Evolutionary conservation across 2,888 invertebrate species (phyloP).

Genomic region (Dolomedes plantarius): DNA sequence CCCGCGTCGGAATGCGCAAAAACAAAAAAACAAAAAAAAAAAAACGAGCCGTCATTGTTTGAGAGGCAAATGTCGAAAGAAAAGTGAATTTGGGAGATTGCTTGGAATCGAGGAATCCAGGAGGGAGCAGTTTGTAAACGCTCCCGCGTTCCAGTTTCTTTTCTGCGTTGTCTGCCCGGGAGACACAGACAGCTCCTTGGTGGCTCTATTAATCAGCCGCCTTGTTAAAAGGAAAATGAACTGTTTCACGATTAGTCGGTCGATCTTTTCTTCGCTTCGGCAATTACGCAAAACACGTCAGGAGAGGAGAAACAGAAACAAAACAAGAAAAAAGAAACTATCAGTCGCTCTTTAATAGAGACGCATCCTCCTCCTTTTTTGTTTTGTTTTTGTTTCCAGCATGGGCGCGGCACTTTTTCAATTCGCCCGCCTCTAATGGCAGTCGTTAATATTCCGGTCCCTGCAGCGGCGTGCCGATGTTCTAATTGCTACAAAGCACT

Average conservation of each 20-base stretch:
- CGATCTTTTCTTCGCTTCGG: conserved; percentile 40
- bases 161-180: background rate
- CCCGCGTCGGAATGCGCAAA: too few species aligned
- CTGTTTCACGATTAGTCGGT: conserved; percentile 48
- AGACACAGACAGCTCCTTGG: conserved; percentile 38
- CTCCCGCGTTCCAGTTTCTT: background rate
- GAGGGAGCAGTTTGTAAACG: background rate
- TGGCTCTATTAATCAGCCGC: conserved; percentile 42
- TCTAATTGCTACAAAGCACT: conserved; percentile 43
- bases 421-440: conserved; percentile 40
- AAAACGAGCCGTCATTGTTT: too few species aligned
- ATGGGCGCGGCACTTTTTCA: conserved; percentile 47
- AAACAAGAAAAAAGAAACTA: too few species aligned
- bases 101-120: too few species aligned
- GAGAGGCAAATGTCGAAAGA: too few species aligned
- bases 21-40: too few species aligned
- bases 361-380: conserved; percentile 46
- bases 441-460: conserved; percentile 48
- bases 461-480: conserved; percentile 33
- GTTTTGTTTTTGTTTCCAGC: conserved; percentile 36
- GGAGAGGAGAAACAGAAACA: conserved; percentile 19
- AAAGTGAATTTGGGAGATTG: too few species aligned
- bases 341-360: conserved; percentile 48
- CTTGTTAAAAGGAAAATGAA: conserved; percentile 57
- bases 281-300: conserved; percentile 50